Percentiles rank a stretch among this genome's conserved stretches.
These are phyloP conservation scores for Menidia menidia DNA, from an alignment of 2,797 vertebrate species.

Conservation along the genomic window DNA sequence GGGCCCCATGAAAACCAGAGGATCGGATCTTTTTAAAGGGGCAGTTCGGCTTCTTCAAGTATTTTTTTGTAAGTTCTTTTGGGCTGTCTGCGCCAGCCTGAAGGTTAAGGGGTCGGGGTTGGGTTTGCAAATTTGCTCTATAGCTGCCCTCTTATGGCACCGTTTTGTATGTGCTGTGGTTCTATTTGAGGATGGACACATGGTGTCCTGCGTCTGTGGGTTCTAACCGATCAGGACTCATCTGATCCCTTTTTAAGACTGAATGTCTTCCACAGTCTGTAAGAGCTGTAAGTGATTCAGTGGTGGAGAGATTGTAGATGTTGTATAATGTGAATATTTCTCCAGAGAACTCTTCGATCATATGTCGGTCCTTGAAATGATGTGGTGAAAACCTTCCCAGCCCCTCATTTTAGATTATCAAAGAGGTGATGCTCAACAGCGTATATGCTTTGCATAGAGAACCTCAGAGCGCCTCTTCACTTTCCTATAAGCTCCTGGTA, in stretches of 20 bases:
- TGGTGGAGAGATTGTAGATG: not conserved
- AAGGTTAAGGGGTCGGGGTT: too few relatives aligned
- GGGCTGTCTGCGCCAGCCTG: not conserved
- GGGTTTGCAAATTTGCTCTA: not conserved
- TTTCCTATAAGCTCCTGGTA: not conserved
- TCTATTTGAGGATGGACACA: too few relatives aligned
- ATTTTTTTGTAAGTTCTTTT: not conserved
- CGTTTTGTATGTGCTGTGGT: too few relatives aligned
- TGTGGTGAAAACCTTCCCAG: conserved; percentile 7
- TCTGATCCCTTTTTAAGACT: not conserved
- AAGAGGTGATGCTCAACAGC: not conserved
- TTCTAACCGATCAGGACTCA: not conserved
- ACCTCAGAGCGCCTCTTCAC: not conserved
- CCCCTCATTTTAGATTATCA: conserved; percentile 11
- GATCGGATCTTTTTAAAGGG: conserved; percentile 42
- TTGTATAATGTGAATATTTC: conserved; percentile 9
- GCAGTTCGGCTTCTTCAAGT: conserved; percentile 1
- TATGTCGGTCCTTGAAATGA: conserved; percentile 3
- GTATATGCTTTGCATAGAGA: conserved; percentile 11
- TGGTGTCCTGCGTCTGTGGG: not conserved
- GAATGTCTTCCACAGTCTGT: not conserved
- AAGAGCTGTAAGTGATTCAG: not conserved
- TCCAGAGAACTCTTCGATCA: conserved; percentile 1
- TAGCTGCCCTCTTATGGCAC: not conserved
- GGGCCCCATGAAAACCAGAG: conserved; percentile 36